Conservation (phyloP, 2,797 vertebrate genomes). For the Lemur catta region DNA sequence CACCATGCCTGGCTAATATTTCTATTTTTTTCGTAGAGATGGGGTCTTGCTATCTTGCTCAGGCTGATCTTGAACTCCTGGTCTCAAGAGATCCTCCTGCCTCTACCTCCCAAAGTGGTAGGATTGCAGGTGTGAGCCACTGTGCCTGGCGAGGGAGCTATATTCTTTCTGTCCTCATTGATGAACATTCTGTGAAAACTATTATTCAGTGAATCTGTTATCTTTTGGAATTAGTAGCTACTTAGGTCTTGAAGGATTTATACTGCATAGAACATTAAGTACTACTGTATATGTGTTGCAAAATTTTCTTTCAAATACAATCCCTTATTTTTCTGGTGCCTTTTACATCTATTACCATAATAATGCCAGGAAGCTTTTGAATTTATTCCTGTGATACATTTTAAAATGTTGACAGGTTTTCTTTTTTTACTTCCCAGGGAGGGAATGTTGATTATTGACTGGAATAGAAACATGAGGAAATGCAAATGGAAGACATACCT, state of each 20-base stretch:
- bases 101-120: not conserved
- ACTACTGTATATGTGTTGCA: not conserved
- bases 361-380: not conserved
- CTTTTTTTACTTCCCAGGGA: not conserved
- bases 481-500: not conserved
- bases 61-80: not conserved
- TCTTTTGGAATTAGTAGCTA: not conserved
- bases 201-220: not conserved
- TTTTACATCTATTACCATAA: not conserved
- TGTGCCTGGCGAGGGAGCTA: too few species aligned
- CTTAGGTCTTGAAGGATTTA: not conserved
- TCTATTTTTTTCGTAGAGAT: not conserved
- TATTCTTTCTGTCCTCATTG: not conserved
- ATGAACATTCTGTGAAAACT: not conserved
- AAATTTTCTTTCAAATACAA: not conserved
- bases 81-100: not conserved
- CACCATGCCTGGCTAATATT: not conserved
- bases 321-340: slow-evolving; percentile 18
- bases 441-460: not conserved
- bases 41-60: not conserved
- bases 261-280: not conserved
- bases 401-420: slow-evolving; percentile 10
- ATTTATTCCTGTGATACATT: slow-evolving; percentile 21
- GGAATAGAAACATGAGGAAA: not conserved
- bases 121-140: not conserved